Base-by-base conservation (phyloP, 1,140 invertebrate species). In the Arion vulgaris region DNA sequence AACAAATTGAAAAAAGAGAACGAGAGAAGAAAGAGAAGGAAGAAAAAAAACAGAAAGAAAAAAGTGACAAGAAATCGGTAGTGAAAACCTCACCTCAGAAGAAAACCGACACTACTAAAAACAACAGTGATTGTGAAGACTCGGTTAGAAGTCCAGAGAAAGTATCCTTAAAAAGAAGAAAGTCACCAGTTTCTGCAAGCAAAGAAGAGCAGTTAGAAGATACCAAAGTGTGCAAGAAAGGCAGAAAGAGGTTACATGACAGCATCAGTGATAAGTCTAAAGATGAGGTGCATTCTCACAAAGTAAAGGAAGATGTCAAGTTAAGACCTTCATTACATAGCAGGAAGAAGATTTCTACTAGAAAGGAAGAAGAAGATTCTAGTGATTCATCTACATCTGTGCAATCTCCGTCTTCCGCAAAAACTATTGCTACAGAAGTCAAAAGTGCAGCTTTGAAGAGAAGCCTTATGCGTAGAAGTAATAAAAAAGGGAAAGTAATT, bases 1-100 rank as follows among this genome's bases (percentile, higher is more conserved):
- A 28, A 34, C 57, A 66, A 38, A 23, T 53, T 41, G 73, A 75
- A 76, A 82, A 82, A 39, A 57, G 79, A 34, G 68, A 83, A 53
- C 49, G 45, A 75, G 74, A 38, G 13, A 77, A 49, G 26, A 74
- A 38, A n/a, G n/a, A 68, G 68, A 28, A 66, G 62, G 9, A 32
- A 7, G 62, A 66, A 32, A 66, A 32, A 23, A 76, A 79, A 34
- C 23, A 41, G 51, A 19, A 74, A 41, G 73, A 77, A 74, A 66
- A 32, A 23, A 7, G 7, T 7, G 62, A 66, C 2, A 66, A 66
- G 28, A 66, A 66, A 66, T 23, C 32, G 5, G 28, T 28, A 66
- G 2, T 13, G 28, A 66, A 66, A 32, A 34, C 28, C 28, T 32
- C 5, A 32, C 19, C 17, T 9, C 5, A 2, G 17, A 17, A 32